Evolutionary conservation across 2,888 invertebrate species (phyloP).

Genomic region (Cephalotes varians): DNA sequence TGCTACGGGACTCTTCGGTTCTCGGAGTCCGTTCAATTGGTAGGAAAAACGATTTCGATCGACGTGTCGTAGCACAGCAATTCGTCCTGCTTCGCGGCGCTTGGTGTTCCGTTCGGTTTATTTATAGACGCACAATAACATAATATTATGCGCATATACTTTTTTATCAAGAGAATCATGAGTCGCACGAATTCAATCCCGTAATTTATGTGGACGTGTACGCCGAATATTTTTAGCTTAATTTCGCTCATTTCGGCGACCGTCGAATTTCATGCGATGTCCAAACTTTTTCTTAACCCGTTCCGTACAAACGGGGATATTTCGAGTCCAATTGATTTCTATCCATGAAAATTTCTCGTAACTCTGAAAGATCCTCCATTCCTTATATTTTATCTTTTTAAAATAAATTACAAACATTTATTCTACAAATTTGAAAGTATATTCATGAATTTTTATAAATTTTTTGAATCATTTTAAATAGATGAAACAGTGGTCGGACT

Average conservation of each 20-base stretch:
- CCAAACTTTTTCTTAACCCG: no score
- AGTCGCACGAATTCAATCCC: conserved; percentile 28
- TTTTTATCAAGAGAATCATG: conserved; percentile 26
- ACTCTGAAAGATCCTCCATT: no score
- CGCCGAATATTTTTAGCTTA: neutral
- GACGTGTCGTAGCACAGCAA: conserved; percentile 9
- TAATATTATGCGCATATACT: neutral
- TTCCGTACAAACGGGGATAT: no score
- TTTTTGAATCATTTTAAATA: no score
- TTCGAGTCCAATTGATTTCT: no score
- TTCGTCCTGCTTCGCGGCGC: neutral
- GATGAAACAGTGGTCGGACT: no score
- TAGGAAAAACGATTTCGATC: neutral
- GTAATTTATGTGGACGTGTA: conserved; percentile 4
- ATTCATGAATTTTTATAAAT: no score
- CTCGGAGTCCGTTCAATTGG: neutral
- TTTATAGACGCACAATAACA: conserved; percentile 15
- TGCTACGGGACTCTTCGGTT: neutral
- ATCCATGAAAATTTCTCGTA: no score
- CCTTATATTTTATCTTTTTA: no score
- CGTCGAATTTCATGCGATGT: neutral
- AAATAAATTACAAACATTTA: no score
- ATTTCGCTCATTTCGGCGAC: neutral
- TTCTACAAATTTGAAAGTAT: no score
- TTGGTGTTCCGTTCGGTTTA: conserved; percentile 1